Evolutionary conservation across 2,113 vertebrate species (phyloP).

Genomic region (Poecile atricapillus): DNA sequence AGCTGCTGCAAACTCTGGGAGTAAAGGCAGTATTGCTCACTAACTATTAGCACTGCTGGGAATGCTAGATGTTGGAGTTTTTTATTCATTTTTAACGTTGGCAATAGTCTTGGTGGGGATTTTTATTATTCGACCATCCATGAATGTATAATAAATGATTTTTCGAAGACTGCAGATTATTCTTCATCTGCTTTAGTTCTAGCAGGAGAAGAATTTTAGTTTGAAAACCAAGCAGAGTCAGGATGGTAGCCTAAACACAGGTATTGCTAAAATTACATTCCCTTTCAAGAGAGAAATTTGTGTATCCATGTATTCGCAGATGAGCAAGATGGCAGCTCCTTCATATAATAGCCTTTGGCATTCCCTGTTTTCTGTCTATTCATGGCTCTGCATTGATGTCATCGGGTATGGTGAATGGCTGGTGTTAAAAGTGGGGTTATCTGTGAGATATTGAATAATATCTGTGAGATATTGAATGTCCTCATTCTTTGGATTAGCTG

Average conservation of each 20-base stretch:
- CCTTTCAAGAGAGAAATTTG: background rate
- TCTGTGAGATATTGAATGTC: background rate
- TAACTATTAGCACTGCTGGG: conserved; percentile 25
- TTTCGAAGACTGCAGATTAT: conserved; percentile 19
- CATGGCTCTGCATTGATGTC: background rate
- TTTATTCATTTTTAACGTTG: conserved; percentile 55
- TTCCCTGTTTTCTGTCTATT: background rate
- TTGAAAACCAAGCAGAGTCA: background rate
- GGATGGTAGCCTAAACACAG: background rate
- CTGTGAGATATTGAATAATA: too few species aligned
- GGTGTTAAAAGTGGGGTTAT: background rate
- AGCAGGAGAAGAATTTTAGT: background rate
- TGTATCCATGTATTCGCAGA: background rate
- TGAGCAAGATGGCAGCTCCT: background rate
- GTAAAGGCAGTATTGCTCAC: background rate
- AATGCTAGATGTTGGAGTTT: conserved; percentile 40
- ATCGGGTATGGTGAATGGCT: background rate
- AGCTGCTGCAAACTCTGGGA: background rate
- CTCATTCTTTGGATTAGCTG: background rate
- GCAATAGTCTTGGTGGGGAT: background rate
- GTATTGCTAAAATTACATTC: background rate
- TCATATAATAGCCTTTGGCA: background rate
- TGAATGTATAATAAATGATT: conserved; percentile 62
- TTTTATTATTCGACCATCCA: conserved; percentile 59
- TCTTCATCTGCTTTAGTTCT: background rate